Evolutionary conservation across 2,797 vertebrate genomes (phyloP).

Genomic region (Cynodonichthys magdalenae): DNA sequence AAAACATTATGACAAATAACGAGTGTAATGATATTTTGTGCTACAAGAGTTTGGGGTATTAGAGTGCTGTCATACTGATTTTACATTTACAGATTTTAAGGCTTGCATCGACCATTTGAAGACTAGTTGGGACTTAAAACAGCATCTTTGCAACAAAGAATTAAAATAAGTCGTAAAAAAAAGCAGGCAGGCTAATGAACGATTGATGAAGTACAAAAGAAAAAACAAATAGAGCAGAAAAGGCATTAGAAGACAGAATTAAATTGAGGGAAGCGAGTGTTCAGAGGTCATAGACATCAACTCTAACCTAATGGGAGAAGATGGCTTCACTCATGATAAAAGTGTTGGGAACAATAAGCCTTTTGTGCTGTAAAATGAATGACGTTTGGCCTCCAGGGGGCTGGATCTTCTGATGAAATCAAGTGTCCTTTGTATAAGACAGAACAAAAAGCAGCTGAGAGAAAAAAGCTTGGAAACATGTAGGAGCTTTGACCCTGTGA

Average conservation of each 20-base stretch:
- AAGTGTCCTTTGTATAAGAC: constrained; percentile 13
- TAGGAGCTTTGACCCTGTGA: constrained; percentile 7
- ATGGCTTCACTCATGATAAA: constrained; percentile 45
- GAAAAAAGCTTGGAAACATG: constrained; percentile 13
- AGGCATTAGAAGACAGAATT: constrained; percentile 7
- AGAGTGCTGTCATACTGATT: no score
- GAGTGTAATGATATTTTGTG: no score
- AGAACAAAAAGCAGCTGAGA: constrained; percentile 36
- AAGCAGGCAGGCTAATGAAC: constrained; percentile 4
- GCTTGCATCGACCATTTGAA: no score
- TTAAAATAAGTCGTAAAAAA: no score
- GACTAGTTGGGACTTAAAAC: no score
- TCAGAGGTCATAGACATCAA: constrained; percentile 51
- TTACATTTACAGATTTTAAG: no score
- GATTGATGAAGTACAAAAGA: constrained; percentile 1
- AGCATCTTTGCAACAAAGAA: no score
- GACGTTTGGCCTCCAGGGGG: constrained; percentile 34
- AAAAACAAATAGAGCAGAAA: neutral
- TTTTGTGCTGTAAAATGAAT: constrained; percentile 53
- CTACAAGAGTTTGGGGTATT: no score
- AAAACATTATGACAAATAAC: no score
- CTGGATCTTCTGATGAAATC: constrained; percentile 50
- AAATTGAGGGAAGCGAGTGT: constrained; percentile 9
- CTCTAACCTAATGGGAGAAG: constrained; percentile 48
- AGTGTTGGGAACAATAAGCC: constrained; percentile 42